Base-by-base conservation (phyloP, 2,888 invertebrate genomes). In the Conus canariensis region DNA sequence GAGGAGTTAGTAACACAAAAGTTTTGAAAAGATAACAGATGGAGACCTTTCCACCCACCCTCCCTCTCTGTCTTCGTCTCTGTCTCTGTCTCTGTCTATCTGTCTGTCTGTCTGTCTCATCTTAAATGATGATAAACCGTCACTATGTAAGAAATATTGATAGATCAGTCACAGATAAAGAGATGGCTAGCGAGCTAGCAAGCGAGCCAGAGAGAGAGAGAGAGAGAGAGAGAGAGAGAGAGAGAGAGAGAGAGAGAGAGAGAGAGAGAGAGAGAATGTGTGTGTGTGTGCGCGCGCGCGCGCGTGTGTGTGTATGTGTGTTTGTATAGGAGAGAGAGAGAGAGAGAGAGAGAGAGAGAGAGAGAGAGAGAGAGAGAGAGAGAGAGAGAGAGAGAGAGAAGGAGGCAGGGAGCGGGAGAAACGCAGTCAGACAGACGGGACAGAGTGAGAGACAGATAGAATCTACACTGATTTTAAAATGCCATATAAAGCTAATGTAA, bases 151-250 rank as follows among this genome's bases (percentile, higher is more conserved):
- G 64, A 10, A 14, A 64, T 64, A 64, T 14, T 14, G 16, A 16
- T 64, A 64, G 16, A 14, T 10, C 64, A 64, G 12, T 10, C 64
- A 64, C 16, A 16, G 74, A 74, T 16, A 74, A 22, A 10, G 74
- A 74, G 74, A 74, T 12, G 19, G 74, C 1, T 8, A 74, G 74
- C 12, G 74, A 10, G 74, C 12, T 12, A 74, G 74, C 12, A 22
- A 64, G 64, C 10, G 64, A 64, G 22, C 45, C 30, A 74, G 74
- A 70, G 19, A 74, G 74, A 74, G 19, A 74, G 74, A 74, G 74
- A 74, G 74, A 74, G 74, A 70, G 74, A 74, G 22, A 74, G 74
- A 74, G 74, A 74, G 74, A 74, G 74, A 74, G 74, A 74, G 74
- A 64, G 60, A 64, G 60, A 64, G 22, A 74, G 74, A 74, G 74